Evolutionary conservation across 2,797 vertebrate genomes (phyloP).

Genomic region (Cichlasoma orientale): DNA sequence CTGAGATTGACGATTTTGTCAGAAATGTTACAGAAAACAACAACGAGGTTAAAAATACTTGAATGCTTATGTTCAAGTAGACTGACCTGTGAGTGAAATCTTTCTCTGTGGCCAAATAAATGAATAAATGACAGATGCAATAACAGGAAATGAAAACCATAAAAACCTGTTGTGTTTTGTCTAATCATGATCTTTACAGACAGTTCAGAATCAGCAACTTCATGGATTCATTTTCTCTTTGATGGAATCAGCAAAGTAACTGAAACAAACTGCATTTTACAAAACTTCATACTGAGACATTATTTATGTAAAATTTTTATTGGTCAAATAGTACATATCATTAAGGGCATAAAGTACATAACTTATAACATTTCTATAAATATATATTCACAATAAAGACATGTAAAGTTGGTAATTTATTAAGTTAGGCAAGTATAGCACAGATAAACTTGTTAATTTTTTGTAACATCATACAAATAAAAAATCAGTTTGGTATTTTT

Average conservation of each 20-base stretch:
- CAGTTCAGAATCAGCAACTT: background rate
- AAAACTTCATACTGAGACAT: background rate
- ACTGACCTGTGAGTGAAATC: background rate
- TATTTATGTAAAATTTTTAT: background rate
- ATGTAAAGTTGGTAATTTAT: slow-evolving; percentile 1
- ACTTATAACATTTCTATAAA: slow-evolving; percentile 44
- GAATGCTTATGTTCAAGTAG: background rate
- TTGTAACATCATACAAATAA: background rate
- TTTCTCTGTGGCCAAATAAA: background rate
- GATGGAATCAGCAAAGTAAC: slow-evolving; percentile 1
- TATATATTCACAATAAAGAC: slow-evolving; percentile 36
- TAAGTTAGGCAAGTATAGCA: slow-evolving; percentile 9
- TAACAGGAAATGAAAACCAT: background rate
- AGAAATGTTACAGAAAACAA: background rate
- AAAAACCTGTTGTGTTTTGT: background rate
- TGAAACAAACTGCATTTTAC: background rate
- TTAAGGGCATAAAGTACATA: background rate
- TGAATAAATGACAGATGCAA: background rate
- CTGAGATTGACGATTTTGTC: background rate
- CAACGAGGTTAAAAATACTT: background rate
- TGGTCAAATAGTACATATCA: background rate
- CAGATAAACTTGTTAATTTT: slow-evolving; percentile 13
- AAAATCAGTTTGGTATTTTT: background rate
- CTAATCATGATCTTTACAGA: background rate
- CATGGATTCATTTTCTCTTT: background rate